Evolutionary conservation across 2,797 vertebrate genomes (phyloP).

Genomic region (Chelidonichthys spinosus): DNA sequence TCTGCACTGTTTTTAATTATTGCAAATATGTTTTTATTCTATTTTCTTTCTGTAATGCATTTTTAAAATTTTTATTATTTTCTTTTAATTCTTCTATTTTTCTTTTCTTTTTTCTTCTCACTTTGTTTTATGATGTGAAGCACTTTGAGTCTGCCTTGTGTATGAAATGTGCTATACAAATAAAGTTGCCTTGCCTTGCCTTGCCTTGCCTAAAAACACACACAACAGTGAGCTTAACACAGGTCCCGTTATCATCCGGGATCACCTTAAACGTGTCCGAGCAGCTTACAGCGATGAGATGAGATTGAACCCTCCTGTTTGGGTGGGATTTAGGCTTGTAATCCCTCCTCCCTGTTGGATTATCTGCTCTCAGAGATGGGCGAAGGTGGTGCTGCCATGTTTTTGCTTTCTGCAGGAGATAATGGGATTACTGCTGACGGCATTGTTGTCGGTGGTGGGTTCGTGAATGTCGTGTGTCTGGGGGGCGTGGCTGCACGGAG

Average conservation of each 20-base stretch:
- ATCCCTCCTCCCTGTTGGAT: constrained; percentile 70
- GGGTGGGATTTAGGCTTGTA: constrained; percentile 71
- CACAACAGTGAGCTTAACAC: constrained; percentile 13
- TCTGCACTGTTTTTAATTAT: too few relatives aligned
- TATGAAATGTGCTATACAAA: too few relatives aligned
- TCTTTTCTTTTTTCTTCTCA: too few relatives aligned
- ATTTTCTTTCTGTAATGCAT: too few relatives aligned
- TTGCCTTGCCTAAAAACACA: too few relatives aligned
- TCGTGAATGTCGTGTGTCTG: constrained; percentile 48
- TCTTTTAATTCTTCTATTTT: too few relatives aligned
- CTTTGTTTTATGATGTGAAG: too few relatives aligned
- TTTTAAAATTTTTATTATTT: too few relatives aligned
- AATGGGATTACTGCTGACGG: constrained; percentile 75
- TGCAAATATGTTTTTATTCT: too few relatives aligned
- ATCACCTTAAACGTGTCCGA: constrained; percentile 50
- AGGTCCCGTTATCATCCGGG: constrained; percentile 17
- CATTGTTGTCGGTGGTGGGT: constrained; percentile 56
- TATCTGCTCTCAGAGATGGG: constrained; percentile 55
- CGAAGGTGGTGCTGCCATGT: constrained; percentile 46
- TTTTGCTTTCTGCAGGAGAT: constrained; percentile 73
- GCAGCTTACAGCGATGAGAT: constrained; percentile 46
- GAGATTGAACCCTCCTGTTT: constrained; percentile 63
- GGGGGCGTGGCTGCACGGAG: constrained; percentile 26
- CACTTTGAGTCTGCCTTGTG: too few relatives aligned
- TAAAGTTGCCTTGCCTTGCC: too few relatives aligned